These are phyloP conservation scores for Lordiphosa mommai DNA, from an alignment of 1,140 invertebrate genomes.

Conservation along the genomic window DNA sequence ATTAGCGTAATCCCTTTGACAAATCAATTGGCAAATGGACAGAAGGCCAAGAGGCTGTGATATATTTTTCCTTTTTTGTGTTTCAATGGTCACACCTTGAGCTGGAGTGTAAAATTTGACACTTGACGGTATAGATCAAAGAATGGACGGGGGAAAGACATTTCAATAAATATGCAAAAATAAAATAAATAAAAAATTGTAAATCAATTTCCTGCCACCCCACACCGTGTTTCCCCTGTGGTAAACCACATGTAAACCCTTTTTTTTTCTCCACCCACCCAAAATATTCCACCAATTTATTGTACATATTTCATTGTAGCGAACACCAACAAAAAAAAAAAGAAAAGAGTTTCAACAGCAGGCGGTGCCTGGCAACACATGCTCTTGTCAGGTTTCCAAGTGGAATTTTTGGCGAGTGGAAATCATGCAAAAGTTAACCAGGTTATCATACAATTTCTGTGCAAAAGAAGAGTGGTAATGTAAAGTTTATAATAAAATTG, in stretches of 20 bases:
- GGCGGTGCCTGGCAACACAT: conserved; percentile 29
- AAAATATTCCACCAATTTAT: conserved; percentile 13
- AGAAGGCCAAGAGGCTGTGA: conserved; percentile 42
- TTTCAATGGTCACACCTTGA: conserved; percentile 39
- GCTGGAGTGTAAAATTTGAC: conserved; percentile 27
- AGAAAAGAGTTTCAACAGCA: neutral
- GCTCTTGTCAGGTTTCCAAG: conserved; percentile 11
- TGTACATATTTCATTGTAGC: conserved; percentile 13
- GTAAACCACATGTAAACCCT: conserved; percentile 9
- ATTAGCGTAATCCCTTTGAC: conserved; percentile 68
- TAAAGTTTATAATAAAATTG: too few relatives aligned
- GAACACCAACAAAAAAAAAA: neutral
- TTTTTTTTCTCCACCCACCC: neutral
- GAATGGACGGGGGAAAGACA: conserved; percentile 20
- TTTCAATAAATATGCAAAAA: conserved; percentile 27
- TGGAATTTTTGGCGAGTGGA: too few relatives aligned
- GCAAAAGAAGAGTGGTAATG: too few relatives aligned
- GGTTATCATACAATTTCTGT: too few relatives aligned
- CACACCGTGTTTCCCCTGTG: conserved; percentile 1
- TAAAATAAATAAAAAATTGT: conserved; percentile 19
- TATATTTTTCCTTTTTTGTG: conserved; percentile 24
- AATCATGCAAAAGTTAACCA: too few relatives aligned
- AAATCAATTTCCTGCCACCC: conserved; percentile 12
- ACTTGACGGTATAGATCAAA: conserved; percentile 60
- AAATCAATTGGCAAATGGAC: conserved; percentile 60